A percentile compares a stretch with the other conserved stretches of the same genome.
phyloP scores from a whole-genome alignment of 2,113 vertebrate genomes.

The Phyllostomus discolor region DNA sequence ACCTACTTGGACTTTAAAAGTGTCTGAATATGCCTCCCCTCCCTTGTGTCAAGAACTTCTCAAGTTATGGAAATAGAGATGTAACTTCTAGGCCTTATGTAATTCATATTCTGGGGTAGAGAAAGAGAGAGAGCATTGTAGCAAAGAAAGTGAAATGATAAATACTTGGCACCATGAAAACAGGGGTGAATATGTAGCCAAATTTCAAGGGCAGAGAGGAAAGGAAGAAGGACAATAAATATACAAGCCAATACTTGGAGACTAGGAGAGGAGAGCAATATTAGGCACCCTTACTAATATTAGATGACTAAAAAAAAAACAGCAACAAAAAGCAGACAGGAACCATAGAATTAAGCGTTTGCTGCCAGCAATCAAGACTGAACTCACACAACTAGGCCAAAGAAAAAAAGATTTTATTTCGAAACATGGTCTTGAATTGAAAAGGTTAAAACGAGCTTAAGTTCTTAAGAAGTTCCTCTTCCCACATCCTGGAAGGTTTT shows the following conservation, averaged over 20 bases:
- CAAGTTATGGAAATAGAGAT: background rate
- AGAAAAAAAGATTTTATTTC: background rate
- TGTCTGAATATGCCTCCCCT: background rate
- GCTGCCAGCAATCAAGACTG: too few relatives aligned
- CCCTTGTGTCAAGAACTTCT: background rate
- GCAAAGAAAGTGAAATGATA: background rate
- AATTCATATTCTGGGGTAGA: background rate
- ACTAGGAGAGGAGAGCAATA: background rate
- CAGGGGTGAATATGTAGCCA: background rate
- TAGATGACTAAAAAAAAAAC: background rate
- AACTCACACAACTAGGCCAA: background rate
- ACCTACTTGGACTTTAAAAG: background rate
- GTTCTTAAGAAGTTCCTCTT: background rate
- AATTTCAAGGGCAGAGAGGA: background rate
- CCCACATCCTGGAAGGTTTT: background rate
- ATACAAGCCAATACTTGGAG: background rate
- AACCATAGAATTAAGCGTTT: background rate
- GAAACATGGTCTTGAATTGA: background rate
- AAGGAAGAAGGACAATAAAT: background rate
- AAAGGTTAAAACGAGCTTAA: background rate
- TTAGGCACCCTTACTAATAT: background rate
- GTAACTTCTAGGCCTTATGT: background rate
- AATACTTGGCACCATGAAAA: background rate
- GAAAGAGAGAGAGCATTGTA: background rate
- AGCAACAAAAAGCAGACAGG: background rate